phyloP scores from a whole-genome alignment of 2,888 invertebrate species.

The Mesochorus sp. region DNA sequence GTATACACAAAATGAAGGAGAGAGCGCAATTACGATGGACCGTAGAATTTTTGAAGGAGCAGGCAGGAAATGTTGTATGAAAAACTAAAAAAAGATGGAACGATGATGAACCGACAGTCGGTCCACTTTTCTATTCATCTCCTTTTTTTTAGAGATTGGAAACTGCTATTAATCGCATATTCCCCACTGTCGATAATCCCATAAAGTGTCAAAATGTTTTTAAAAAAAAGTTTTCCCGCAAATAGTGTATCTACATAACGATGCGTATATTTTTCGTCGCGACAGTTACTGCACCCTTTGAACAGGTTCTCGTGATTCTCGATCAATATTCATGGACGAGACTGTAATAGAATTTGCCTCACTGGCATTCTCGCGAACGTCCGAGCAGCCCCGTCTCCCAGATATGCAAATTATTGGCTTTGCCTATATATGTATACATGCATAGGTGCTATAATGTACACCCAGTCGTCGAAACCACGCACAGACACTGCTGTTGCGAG shows the following conservation, averaged over 20 bases:
- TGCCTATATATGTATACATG: slow-evolving; percentile 20
- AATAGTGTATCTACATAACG: too few species aligned
- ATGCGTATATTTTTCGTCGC: too few species aligned
- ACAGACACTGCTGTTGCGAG: not conserved
- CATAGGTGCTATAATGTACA: not conserved
- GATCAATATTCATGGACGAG: slow-evolving; percentile 71
- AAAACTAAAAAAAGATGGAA: too few species aligned
- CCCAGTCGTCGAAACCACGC: slow-evolving; percentile 20
- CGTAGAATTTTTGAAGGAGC: slow-evolving; percentile 2
- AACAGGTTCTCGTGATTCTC: too few species aligned
- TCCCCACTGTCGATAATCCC: too few species aligned
- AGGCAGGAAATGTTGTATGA: not conserved
- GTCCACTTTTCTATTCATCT: too few species aligned
- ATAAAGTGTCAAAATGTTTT: too few species aligned
- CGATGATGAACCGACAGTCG: too few species aligned
- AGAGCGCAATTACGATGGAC: slow-evolving; percentile 21
- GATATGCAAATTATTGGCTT: slow-evolving; percentile 77
- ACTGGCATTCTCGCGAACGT: slow-evolving; percentile 71
- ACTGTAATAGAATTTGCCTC: slow-evolving; percentile 76
- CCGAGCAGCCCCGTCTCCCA: slow-evolving; percentile 71
- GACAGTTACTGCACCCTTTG: too few species aligned
- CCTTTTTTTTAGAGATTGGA: too few species aligned
- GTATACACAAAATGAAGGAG: slow-evolving; percentile 6
- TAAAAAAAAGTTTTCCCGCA: not conserved
- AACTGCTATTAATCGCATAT: too few species aligned